These are phyloP conservation scores for Pipra filicauda DNA, from an alignment of 2,113 vertebrate species.

Conservation along the genomic window DNA sequence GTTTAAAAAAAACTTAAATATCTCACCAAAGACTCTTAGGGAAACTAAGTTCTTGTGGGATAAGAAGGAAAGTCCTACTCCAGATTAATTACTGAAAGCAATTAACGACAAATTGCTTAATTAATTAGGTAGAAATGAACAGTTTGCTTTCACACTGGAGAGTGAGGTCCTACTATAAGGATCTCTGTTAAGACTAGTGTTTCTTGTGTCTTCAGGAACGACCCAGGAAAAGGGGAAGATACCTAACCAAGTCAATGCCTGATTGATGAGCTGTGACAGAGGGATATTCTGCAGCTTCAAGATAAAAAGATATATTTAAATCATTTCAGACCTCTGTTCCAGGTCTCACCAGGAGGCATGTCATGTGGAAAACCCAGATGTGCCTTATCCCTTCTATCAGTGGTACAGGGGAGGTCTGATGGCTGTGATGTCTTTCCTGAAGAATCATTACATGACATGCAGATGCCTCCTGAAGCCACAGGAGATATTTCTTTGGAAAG, in stretches of 20 bases:
- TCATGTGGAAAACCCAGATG: background rate
- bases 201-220: background rate
- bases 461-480: background rate
- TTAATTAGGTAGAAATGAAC: background rate
- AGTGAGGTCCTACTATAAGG: rapidly evolving
- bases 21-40: background rate
- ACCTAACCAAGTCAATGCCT: background rate
- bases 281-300: background rate
- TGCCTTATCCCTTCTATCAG: background rate
- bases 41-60: background rate
- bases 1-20: background rate
- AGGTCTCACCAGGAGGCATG: background rate
- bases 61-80: background rate
- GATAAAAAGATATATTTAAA: background rate
- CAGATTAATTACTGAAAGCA: conserved; percentile 1
- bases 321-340: background rate
- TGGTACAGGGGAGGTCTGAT: background rate
- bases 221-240: background rate
- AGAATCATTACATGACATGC: rapidly evolving
- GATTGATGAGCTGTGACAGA: background rate
- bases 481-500: background rate
- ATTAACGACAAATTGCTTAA: background rate
- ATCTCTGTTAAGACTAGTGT: background rate
- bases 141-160: background rate
- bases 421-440: background rate